Base-by-base conservation (phyloP, 1,140 invertebrate species). In the Muscidifurax raptorellus region DNA sequence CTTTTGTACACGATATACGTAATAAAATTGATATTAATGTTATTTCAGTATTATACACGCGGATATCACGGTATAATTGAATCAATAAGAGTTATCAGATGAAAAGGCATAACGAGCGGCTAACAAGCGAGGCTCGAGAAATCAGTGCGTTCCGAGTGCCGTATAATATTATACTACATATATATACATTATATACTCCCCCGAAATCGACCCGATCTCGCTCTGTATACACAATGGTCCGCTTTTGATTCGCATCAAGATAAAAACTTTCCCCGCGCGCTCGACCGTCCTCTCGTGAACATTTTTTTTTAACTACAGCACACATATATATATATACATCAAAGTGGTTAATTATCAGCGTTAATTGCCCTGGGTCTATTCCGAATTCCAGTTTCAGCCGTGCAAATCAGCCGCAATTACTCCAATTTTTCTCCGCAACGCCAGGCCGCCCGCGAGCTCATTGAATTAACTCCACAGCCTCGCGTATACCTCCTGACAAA, bases 41-140 rank as follows among this genome's bases (percentile, higher is more conserved):
- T 6, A n/a, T 59, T 18, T 18, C 15, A 4, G 22, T 4, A 22
- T 40, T 40, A 40, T 10, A n/a, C 40, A 40, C 40, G 15, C 18
- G 22, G 44, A 47, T 18, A 47, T 47, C 44, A 18, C 44, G 44
- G 12, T 15, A 0, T 59, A 59, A 59, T 59, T 7, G 52, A 59
- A 59, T 59, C 66, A 30, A 69, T 69, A 69, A 12, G 25, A 7
- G 25, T 27, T 30, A 30, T 30, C 66, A 10, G 2, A 69, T 69
- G 28, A 69, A 69, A 69, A 69, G 66, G 66, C 25, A 69, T 69
- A 59, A 69, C 66, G 66, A 30, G 66, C 66, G 28, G 10, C 66
- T 69, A 28, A 69, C 25, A 27, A 30, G 28, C 25, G 66, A 69
- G 28, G 15, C 28, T 13, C 6, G n/a, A 67, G 32, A 67, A 28